Evolutionary conservation across 2,888 invertebrate species (phyloP).

Genomic region (Diplazon laetatorius): DNA sequence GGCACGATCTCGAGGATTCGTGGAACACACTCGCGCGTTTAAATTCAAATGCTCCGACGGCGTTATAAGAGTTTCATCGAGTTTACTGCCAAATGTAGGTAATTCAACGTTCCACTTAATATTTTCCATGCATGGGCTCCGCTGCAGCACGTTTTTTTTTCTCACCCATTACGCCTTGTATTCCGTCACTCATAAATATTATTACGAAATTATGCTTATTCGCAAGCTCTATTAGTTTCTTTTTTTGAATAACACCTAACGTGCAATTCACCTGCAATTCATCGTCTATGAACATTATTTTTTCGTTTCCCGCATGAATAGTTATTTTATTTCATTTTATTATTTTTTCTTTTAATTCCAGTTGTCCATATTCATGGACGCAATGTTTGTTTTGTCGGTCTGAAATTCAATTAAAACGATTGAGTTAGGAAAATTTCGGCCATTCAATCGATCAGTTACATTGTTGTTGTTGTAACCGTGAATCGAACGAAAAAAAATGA

Average conservation of each 20-base stretch:
- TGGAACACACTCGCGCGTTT: constrained; percentile 37
- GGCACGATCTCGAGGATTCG: constrained; percentile 42
- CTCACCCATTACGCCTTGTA: background rate
- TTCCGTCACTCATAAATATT: constrained; percentile 3
- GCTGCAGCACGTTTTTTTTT: constrained; percentile 31
- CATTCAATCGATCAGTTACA: no score
- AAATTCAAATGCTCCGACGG: constrained; percentile 40
- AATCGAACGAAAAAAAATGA: no score
- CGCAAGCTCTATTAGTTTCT: no score
- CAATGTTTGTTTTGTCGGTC: constrained; percentile 14
- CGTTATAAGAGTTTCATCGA: constrained; percentile 21
- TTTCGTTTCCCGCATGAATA: no score
- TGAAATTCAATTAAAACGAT: background rate
- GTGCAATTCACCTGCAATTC: no score
- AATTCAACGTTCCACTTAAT: constrained; percentile 33
- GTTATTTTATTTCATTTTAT: no score
- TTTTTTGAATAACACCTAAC: no score
- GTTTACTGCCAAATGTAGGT: constrained; percentile 49
- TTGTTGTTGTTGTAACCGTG: no score
- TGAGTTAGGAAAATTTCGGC: no score
- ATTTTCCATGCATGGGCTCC: constrained; percentile 14
- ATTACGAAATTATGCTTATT: background rate
- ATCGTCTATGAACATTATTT: no score
- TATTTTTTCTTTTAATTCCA: no score
- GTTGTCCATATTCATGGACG: background rate